Conservation (phyloP, 2,113 vertebrate species). For the Acanthisitta chloris region DNA sequence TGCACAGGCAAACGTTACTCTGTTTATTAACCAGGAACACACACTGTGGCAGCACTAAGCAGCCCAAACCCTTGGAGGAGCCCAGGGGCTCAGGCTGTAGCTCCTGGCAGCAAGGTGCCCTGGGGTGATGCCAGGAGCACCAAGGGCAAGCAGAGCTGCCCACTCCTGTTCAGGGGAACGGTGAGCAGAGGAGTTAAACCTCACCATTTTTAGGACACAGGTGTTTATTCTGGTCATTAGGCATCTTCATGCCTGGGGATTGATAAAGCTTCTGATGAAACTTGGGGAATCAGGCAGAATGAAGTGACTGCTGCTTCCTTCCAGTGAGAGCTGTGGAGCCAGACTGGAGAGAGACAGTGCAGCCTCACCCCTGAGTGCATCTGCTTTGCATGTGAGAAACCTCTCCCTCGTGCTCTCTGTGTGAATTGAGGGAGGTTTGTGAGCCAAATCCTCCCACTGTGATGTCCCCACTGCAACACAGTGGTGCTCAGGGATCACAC, state of each 20-base stretch:
- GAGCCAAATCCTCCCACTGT: not conserved
- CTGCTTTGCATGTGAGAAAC: not conserved
- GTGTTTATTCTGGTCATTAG: not conserved
- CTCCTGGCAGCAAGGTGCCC: not conserved
- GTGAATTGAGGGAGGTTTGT: not conserved
- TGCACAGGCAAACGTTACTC: not conserved
- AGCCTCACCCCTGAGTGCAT: not conserved
- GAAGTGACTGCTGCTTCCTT: accelerated
- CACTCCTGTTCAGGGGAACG: accelerated
- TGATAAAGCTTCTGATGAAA: not conserved
- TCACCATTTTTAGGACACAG: not conserved
- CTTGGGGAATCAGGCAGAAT: not conserved
- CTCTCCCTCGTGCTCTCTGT: not conserved
- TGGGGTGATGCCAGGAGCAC: accelerated
- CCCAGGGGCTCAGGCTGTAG: not conserved
- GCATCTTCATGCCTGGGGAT: not conserved
- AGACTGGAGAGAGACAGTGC: too few relatives aligned
- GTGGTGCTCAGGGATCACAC: not conserved
- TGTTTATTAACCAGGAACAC: not conserved
- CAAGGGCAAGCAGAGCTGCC: accelerated
- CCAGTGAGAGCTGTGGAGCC: not conserved
- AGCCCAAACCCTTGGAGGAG: not conserved
- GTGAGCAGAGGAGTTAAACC: not conserved
- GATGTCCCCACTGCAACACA: not conserved
- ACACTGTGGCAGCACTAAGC: not conserved